Evolutionary conservation across 2,888 invertebrate genomes (phyloP).

Genomic region (Orgyia antiqua): DNA sequence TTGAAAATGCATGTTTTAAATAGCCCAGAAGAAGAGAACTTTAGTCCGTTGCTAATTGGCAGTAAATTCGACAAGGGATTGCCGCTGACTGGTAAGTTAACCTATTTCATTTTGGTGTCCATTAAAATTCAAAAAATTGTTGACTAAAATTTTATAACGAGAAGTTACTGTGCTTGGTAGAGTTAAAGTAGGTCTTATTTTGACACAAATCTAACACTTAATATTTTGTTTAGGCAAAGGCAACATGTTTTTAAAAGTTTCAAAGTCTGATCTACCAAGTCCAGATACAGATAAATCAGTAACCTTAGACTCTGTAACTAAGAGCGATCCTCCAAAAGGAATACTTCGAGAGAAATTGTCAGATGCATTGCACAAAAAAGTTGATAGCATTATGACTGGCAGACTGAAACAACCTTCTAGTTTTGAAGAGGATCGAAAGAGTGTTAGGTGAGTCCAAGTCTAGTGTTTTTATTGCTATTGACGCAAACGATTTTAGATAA

Average conservation of each 20-base stretch:
- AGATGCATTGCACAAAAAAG: constrained; percentile 43
- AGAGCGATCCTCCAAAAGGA: constrained; percentile 75
- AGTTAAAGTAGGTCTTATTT: too few species aligned
- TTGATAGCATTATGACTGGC: constrained; percentile 43
- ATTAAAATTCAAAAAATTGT: too few species aligned
- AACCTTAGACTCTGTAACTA: constrained; percentile 56
- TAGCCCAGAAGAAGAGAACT: constrained; percentile 58
- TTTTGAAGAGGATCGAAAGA: constrained; percentile 86
- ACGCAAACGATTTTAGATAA: too few species aligned
- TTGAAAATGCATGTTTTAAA: constrained; percentile 62
- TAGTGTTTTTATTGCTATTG: not conserved
- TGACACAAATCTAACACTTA: too few species aligned
- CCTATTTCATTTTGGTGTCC: too few species aligned
- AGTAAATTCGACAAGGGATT: constrained; percentile 64
- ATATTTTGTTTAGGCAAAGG: constrained; percentile 65
- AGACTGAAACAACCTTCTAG: constrained; percentile 51
- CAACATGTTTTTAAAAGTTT: constrained; percentile 55
- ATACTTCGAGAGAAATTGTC: constrained; percentile 80
- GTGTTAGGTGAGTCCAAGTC: constrained; percentile 79
- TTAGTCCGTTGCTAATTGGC: constrained; percentile 44
- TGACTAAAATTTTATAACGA: too few species aligned
- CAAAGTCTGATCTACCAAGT: constrained; percentile 62
- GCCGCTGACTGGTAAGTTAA: constrained; percentile 66
- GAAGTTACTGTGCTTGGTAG: too few species aligned
- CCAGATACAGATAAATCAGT: constrained; percentile 67